Conservation (phyloP, 1,140 invertebrate genomes). For the Habropoda laboriosa region DNA sequence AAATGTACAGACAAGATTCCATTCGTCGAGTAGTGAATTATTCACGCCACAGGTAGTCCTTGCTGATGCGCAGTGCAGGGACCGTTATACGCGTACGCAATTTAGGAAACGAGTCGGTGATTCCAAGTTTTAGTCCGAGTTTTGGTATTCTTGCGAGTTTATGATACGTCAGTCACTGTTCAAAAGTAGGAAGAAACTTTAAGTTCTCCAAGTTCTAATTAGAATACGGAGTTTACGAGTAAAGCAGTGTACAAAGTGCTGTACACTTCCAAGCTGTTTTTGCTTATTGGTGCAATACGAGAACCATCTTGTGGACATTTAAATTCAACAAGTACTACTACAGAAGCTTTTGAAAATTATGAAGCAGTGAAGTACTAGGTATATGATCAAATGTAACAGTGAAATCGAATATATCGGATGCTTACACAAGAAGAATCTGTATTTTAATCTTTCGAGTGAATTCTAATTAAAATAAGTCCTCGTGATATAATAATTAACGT, state of each 20-base stretch:
- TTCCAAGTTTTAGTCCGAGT: not conserved
- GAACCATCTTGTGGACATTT: not conserved
- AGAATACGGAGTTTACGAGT: constrained; percentile 4
- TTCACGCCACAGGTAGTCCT: too few species aligned
- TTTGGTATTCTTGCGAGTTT: not conserved
- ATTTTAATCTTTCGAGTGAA: too few species aligned
- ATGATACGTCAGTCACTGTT: constrained; percentile 5
- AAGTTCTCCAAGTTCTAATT: constrained; percentile 14
- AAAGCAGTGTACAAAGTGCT: not conserved
- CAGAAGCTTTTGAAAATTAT: too few species aligned
- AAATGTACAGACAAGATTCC: too few species aligned
- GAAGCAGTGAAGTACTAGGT: too few species aligned
- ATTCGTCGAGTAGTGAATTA: too few species aligned
- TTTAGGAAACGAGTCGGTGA: not conserved
- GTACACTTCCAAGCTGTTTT: not conserved
- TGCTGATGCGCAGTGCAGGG: not conserved
- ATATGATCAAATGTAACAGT: too few species aligned
- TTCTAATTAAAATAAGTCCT: too few species aligned
- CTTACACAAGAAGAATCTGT: too few species aligned
- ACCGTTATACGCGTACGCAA: not conserved
- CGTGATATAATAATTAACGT: too few species aligned
- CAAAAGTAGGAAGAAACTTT: constrained; percentile 11
- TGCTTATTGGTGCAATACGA: not conserved
- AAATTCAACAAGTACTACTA: not conserved
- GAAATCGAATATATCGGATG: too few species aligned